phyloP scores from a whole-genome alignment of 1,140 invertebrate genomes.

The Drosophila asahinai region DNA sequence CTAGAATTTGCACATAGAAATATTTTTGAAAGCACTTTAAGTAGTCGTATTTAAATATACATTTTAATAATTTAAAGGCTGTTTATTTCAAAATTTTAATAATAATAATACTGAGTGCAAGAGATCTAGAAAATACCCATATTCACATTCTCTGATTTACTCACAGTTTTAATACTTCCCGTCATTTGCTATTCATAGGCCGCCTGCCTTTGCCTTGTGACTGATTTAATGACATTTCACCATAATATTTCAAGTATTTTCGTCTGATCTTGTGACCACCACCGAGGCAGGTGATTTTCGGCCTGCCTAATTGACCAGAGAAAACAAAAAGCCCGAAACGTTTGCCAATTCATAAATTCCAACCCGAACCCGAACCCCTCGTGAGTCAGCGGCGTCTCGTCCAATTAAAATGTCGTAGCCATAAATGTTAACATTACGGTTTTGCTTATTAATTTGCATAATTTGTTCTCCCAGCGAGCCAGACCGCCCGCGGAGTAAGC shows the following conservation, averaged over 20 bases:
- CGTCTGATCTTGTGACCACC: constrained; percentile 60
- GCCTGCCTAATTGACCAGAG: constrained; percentile 50
- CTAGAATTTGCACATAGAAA: not conserved
- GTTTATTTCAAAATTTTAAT: no score
- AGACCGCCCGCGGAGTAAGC: constrained; percentile 61
- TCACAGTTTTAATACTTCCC: constrained; percentile 8
- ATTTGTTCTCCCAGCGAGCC: constrained; percentile 47
- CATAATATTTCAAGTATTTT: constrained; percentile 39
- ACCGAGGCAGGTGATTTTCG: constrained; percentile 62
- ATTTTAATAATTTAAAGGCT: no score
- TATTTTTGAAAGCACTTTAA: no score
- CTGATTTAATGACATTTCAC: constrained; percentile 28
- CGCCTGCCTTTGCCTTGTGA: constrained; percentile 21
- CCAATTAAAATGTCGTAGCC: constrained; percentile 70
- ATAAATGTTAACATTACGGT: constrained; percentile 56
- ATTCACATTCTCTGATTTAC: not conserved
- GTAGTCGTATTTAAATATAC: no score
- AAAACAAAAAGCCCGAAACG: constrained; percentile 20
- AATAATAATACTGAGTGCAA: not conserved
- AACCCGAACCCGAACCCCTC: not conserved
- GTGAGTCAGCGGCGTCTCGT: constrained; percentile 39
- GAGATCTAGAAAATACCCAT: not conserved
- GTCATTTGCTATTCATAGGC: constrained; percentile 23
- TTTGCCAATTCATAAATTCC: constrained; percentile 76
- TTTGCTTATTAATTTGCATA: constrained; percentile 77